Evolutionary conservation across 1,140 invertebrate species (phyloP).

Genomic region (Lepidostoma basale): DNA sequence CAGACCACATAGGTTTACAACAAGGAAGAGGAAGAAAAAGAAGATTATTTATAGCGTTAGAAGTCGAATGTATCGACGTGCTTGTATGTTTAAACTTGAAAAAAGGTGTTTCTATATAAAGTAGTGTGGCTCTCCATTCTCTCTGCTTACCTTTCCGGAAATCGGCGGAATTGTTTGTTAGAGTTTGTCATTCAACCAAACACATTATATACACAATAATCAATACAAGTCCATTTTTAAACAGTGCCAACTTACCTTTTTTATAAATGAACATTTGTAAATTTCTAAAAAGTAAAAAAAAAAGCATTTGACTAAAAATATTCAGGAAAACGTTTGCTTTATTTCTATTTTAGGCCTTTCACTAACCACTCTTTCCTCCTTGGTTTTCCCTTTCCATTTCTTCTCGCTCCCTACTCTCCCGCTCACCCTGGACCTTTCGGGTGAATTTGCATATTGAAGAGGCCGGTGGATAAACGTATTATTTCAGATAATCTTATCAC

Average conservation of each 20-base stretch:
- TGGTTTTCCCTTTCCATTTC: no score
- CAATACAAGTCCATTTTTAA: no score
- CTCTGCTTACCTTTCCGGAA: no score
- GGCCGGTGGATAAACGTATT: conserved; percentile 25
- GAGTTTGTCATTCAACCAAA: no score
- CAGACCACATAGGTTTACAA: no score
- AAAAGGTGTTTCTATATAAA: not conserved
- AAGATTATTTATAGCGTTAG: no score
- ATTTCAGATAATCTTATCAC: conserved; percentile 32
- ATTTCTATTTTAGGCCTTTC: conserved; percentile 18
- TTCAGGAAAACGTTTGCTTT: conserved; percentile 30
- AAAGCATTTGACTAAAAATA: not conserved
- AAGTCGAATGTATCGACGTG: no score
- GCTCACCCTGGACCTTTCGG: not conserved
- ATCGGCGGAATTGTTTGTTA: no score
- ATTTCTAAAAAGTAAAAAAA: not conserved
- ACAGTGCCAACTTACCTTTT: not conserved
- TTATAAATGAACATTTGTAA: not conserved
- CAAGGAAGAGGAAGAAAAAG: no score
- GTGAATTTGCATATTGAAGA: conserved; percentile 35
- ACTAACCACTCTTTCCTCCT: conserved; percentile 17
- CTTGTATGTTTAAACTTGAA: no score
- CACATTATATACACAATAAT: no score
- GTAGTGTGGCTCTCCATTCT: no score
- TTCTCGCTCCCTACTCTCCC: not conserved